Evolutionary conservation across 2,888 invertebrate genomes (phyloP).

Genomic region (Cosmia pyralina): DNA sequence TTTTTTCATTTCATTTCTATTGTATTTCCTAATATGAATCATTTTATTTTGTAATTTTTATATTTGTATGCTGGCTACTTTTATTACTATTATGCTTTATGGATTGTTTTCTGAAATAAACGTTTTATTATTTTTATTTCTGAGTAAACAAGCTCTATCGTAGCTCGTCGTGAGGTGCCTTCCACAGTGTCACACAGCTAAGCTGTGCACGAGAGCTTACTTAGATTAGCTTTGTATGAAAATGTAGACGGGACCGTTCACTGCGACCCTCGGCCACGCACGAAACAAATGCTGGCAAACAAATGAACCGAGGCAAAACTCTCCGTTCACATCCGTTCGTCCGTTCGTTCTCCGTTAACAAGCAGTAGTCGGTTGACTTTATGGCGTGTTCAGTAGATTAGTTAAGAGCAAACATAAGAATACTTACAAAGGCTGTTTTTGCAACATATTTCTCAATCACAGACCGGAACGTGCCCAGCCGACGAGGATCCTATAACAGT

Average conservation of each 20-base stretch:
- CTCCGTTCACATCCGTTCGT: not conserved
- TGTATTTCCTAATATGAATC: too few relatives aligned
- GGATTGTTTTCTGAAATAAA: too few relatives aligned
- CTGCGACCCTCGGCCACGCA: not conserved
- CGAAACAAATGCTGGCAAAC: not conserved
- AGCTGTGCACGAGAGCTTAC: not conserved
- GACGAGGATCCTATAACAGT: conserved; percentile 67
- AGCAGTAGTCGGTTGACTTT: not conserved
- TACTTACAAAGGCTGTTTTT: conserved; percentile 66
- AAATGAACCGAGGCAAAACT: not conserved
- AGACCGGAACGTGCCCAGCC: conserved; percentile 74
- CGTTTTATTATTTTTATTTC: too few relatives aligned
- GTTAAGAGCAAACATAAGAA: not conserved
- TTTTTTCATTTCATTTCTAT: too few relatives aligned
- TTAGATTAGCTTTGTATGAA: not conserved
- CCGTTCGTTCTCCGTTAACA: too few relatives aligned
- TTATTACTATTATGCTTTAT: too few relatives aligned
- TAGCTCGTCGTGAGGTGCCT: not conserved
- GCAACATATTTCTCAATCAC: conserved; percentile 72
- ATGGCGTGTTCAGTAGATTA: not conserved
- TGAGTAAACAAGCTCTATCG: too few relatives aligned
- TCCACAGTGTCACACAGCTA: not conserved
- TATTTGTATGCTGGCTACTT: too few relatives aligned
- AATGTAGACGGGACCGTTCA: not conserved
- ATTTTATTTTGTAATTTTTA: too few relatives aligned